Evolutionary conservation across 2,888 invertebrate genomes (phyloP).

Genomic region (Sphaeridia pumilis): DNA sequence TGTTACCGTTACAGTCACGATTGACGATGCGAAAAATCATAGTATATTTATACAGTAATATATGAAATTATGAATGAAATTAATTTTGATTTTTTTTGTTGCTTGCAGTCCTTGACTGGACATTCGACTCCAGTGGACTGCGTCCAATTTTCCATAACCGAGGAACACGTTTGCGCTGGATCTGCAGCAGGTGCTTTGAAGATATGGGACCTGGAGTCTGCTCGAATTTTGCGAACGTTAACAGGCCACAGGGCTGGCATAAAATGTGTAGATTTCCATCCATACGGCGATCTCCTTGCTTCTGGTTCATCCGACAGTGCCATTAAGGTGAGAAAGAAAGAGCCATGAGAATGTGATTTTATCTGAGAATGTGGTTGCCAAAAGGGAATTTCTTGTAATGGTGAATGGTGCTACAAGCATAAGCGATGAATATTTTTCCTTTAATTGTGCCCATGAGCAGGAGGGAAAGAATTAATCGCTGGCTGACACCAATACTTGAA

Average conservation of each 20-base stretch:
- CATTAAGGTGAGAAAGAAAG: conserved; percentile 53
- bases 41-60: too few relatives aligned
- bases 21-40: too few relatives aligned
- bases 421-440: too few relatives aligned
- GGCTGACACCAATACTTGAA: too few relatives aligned
- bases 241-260: conserved; percentile 78
- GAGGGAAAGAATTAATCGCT: too few relatives aligned
- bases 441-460: too few relatives aligned
- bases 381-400: too few relatives aligned
- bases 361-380: too few relatives aligned
- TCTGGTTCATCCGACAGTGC: conserved; percentile 87
- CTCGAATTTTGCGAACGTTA: conserved; percentile 78
- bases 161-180: conserved; percentile 89
- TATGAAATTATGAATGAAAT: not conserved
- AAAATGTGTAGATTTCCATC: conserved; percentile 85
- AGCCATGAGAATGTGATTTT: too few relatives aligned
- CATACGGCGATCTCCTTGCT: conserved; percentile 85
- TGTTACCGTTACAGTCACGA: too few relatives aligned
- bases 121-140: conserved; percentile 90
- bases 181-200: conserved; percentile 87
- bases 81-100: conserved; percentile 13
- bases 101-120: conserved; percentile 70
- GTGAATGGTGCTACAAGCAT: too few relatives aligned
- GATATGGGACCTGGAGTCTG: conserved; percentile 92
- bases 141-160: conserved; percentile 85